Conservation (phyloP, 1,140 invertebrate genomes). For the Goniozus legneri region DNA sequence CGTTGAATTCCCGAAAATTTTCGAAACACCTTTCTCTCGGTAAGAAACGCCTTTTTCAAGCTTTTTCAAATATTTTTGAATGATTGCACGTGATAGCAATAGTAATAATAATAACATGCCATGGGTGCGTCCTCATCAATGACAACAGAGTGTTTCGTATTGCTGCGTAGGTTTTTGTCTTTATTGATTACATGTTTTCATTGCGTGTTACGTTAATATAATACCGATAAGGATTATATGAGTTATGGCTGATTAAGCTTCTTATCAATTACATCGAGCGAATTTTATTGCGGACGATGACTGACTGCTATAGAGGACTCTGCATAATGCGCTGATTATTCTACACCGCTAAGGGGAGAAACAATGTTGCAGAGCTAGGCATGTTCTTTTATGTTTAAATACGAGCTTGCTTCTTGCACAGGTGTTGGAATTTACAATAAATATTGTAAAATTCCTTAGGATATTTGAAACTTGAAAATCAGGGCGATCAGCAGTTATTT, state of each 20-base stretch:
- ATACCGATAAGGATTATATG: conserved; percentile 11
- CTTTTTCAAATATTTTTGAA: conserved; percentile 38
- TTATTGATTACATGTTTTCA: neutral
- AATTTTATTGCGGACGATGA: conserved; percentile 30
- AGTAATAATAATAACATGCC: conserved; percentile 34
- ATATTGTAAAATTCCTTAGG: no score
- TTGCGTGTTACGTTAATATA: conserved; percentile 5
- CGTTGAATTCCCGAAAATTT: no score
- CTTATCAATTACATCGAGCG: conserved; percentile 15
- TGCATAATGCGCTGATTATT: no score
- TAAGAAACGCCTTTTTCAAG: conserved; percentile 31
- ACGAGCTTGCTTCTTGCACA: neutral
- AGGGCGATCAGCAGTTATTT: no score
- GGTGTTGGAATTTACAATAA: neutral
- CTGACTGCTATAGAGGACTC: conserved; percentile 49
- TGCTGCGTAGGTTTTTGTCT: no score
- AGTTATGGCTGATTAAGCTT: conserved; percentile 17
- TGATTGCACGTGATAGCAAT: conserved; percentile 42
- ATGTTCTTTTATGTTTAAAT: no score
- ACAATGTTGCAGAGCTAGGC: no score
- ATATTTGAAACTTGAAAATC: no score
- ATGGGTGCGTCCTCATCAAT: conserved; percentile 24
- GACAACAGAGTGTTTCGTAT: conserved; percentile 20
- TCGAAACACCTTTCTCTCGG: conserved; percentile 40
- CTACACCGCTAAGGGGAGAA: no score